Conservation (phyloP, 2,113 vertebrate genomes). For the Epinephelus lanceolatus region DNA sequence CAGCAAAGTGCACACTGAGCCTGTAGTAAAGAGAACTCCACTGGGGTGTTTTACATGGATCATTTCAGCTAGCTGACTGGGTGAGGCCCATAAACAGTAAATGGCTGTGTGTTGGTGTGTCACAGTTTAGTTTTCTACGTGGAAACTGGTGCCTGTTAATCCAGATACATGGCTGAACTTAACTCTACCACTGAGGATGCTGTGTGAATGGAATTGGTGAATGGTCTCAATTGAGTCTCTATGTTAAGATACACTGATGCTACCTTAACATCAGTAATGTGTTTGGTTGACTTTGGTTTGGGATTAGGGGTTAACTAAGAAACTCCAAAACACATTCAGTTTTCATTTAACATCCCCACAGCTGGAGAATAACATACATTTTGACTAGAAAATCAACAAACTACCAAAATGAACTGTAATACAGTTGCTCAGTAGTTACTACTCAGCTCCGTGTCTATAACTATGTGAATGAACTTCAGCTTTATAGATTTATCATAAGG, state of each 20-base stretch:
- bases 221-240: too few species aligned
- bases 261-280: too few species aligned
- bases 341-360: too few species aligned
- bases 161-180: not conserved
- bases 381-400: not conserved
- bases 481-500: conserved; percentile 13
- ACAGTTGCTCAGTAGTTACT: conserved; percentile 56
- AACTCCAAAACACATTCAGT: too few species aligned
- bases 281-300: too few species aligned
- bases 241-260: too few species aligned
- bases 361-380: too few species aligned
- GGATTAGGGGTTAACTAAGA: not conserved
- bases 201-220: not conserved
- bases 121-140: too few species aligned
- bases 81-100: not conserved
- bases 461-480: not conserved
- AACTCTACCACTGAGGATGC: not conserved
- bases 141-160: not conserved
- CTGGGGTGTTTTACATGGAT: not conserved
- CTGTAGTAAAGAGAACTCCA: not conserved
- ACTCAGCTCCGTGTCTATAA: conserved; percentile 51
- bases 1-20: not conserved
- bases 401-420: conserved; percentile 24
- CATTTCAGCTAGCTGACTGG: not conserved
- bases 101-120: not conserved